Conservation (phyloP, 2,113 vertebrate species). For the Amphiprion ocellaris region DNA sequence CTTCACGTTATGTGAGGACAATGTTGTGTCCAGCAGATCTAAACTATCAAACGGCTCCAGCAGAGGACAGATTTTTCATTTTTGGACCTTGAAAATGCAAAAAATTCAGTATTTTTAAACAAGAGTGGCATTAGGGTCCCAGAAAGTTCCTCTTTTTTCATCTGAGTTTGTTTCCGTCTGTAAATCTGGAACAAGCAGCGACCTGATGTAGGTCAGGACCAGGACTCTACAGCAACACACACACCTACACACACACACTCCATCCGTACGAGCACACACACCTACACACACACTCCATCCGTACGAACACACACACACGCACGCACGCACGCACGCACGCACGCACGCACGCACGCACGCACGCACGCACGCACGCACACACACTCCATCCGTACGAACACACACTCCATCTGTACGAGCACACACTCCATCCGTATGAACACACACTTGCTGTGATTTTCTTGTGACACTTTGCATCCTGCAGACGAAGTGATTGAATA, state of each 20-base stretch:
- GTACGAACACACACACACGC: not conserved
- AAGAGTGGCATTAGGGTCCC: no score
- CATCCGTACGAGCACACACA: slow-evolving; percentile 2
- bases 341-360: slow-evolving; percentile 26
- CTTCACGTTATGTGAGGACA: no score
- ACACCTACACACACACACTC: not conserved
- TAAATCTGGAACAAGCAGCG: not conserved
- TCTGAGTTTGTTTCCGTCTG: no score
- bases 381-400: slow-evolving; percentile 10
- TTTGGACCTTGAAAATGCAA: no score
- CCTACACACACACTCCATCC: no score
- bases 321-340: slow-evolving; percentile 20
- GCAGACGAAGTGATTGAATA: slow-evolving; percentile 79
- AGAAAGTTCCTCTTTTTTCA: no score
- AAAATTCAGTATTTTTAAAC: no score
- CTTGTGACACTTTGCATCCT: slow-evolving; percentile 65
- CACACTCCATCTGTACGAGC: slow-evolving; percentile 1
- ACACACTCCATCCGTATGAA: slow-evolving; percentile 8
- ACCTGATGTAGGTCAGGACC: slow-evolving; percentile 59
- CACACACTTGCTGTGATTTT: slow-evolving; percentile 56
- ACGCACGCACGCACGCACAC: slow-evolving; percentile 11
- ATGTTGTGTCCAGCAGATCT: no score
- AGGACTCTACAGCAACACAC: slow-evolving; percentile 15
- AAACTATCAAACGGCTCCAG: no score
- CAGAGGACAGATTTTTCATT: no score